Evolutionary conservation across 1,140 invertebrate species (phyloP).

Genomic region (Sycobia sp.): DNA sequence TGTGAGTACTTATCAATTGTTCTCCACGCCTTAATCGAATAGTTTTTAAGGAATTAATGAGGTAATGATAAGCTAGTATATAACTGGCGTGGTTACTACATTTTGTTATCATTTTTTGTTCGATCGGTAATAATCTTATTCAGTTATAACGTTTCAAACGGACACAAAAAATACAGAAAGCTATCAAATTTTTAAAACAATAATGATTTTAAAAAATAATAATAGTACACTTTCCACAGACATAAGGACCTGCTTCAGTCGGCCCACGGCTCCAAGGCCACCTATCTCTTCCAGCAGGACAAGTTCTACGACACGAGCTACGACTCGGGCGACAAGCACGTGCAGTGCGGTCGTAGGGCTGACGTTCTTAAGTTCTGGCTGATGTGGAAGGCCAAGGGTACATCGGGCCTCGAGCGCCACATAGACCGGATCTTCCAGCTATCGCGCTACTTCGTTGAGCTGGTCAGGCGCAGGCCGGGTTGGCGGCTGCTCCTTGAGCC

Average conservation of each 20-base stretch:
- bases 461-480: conserved; percentile 71
- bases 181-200: no score
- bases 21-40: no score
- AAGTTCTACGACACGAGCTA: conserved; percentile 93
- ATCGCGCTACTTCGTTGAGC: conserved; percentile 71
- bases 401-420: conserved; percentile 77
- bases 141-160: no score
- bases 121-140: no score
- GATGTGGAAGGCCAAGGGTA: conserved; percentile 97
- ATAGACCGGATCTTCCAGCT: conserved; percentile 80
- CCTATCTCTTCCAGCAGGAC: conserved; percentile 94
- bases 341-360: conserved; percentile 90
- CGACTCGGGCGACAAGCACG: conserved; percentile 93
- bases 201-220: no score
- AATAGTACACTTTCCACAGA: conserved; percentile 21
- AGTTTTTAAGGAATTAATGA: no score
- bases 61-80: no score
- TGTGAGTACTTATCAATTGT: no score
- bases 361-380: conserved; percentile 97
- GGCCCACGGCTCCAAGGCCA: conserved; percentile 73
- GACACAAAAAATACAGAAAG: no score
- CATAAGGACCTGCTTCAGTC: conserved; percentile 48
- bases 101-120: no score
- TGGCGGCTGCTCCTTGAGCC: conserved; percentile 81
- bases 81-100: no score